phyloP scores from a whole-genome alignment of 2,888 invertebrate genomes.

The Plebejus melissa region DNA sequence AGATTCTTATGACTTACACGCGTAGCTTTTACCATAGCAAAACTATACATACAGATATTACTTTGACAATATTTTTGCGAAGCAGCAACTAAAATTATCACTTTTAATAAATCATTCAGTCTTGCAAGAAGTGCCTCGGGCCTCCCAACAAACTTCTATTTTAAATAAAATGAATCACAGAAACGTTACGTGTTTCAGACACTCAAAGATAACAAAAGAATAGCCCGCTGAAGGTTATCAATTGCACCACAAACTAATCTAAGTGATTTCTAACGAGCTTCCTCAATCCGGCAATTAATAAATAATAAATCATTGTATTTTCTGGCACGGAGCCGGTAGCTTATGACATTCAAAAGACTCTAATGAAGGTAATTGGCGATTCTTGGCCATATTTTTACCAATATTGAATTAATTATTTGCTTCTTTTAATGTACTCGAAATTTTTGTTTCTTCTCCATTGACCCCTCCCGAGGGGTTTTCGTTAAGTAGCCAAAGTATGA shows the following conservation, averaged over 20 bases:
- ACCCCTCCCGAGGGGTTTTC: background rate
- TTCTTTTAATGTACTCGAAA: background rate
- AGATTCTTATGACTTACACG: too few relatives aligned
- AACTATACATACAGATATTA: too few relatives aligned
- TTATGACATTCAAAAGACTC: background rate
- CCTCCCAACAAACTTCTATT: too few relatives aligned
- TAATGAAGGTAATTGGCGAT: slow-evolving; percentile 18
- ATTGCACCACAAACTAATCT: slow-evolving; percentile 6
- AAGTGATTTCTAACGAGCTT: slow-evolving; percentile 23
- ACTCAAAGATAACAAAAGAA: background rate
- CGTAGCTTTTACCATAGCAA: too few relatives aligned
- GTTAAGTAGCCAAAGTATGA: background rate
- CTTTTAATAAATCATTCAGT: too few relatives aligned
- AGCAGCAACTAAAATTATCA: too few relatives aligned
- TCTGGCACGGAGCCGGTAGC: slow-evolving; percentile 18
- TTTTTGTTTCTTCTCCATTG: background rate
- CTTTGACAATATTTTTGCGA: too few relatives aligned
- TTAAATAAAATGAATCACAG: too few relatives aligned
- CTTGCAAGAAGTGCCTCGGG: too few relatives aligned
- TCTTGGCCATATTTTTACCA: slow-evolving; percentile 2
- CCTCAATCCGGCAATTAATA: slow-evolving; percentile 23
- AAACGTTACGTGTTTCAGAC: background rate
- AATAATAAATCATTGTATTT: slow-evolving; percentile 21
- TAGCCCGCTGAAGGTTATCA: background rate
- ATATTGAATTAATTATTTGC: slow-evolving; percentile 18